Base-by-base conservation (phyloP, 2,113 vertebrate species). In the Lepus europaeus region DNA sequence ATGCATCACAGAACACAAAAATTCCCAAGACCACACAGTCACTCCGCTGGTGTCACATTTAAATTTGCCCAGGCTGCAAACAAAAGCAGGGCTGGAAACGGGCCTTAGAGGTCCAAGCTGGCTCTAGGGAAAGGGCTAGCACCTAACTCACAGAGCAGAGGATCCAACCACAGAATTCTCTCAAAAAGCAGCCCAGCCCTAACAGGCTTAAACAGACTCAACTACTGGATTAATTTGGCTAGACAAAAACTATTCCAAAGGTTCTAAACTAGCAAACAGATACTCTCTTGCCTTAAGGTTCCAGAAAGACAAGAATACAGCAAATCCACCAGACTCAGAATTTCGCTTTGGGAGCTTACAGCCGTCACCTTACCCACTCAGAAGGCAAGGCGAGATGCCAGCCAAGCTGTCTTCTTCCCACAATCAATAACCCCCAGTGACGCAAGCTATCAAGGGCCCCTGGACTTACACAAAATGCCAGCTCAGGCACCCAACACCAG, bases 401-500 rank as follows among this genome's bases (percentile, higher is more conserved):
- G 92, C 81, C 96, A 95, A 94, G 83, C 97, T 94, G 95, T 87
- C 93, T 97, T 93, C 95, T 97, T 97, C 96, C 95, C 96, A 94
- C 61, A 87, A 98, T 98, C 97, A 92, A 96, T 97, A 97, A 91
- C 87, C 81, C 81, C 85, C 91, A 95, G 95, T 97, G 97, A 98
- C 97, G 95, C 98, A 97, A 92, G 96, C 90, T 6, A 31, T 82
- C 74, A 97, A 91, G 94, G 84, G 91, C 70, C 96, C 95, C 84
- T 87, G 76, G 94, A 70, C 77, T 81, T 91, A 95, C 91, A 96
- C 96, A 97, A 97, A 98, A 98, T 69, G 92, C 92, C 20, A 74
- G 94, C 89, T 95, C 68, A 7, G 36, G 86, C 94, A 93, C 83
- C 86, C 96, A 97, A 53, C 85, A 79, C 89, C 95, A 97, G 63